Base-by-base conservation (phyloP, 1,140 invertebrate genomes). In the Hylaeus volcanicus region DNA sequence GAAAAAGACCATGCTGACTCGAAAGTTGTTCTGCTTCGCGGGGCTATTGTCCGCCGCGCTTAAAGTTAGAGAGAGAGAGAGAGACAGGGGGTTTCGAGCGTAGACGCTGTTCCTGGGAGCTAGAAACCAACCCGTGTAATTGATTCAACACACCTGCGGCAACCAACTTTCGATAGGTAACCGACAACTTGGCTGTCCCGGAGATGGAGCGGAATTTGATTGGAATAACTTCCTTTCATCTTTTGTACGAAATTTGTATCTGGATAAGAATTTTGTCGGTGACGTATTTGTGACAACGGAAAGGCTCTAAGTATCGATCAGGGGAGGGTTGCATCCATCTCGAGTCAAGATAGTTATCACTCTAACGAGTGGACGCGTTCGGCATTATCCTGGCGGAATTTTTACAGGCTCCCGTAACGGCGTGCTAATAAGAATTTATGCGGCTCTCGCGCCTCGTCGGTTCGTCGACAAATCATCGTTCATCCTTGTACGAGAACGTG, bases 371-470 rank as follows among this genome's bases (percentile, higher is more conserved):
- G 69, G 37, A 61, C 78, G 53, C 37, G 78, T 74, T 74, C 71
- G 45, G 15, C 53, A 58, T 82, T 74, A 70, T 60, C 60, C 60
- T 37, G 63, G n/a, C 56, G 43, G 74, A 84, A 66, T 88, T 88
- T 88, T 89, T 85, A 68, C 71, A 81, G 69, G 64, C 65, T 26
- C 56, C 66, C 79, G 70, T 88, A 85, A 85, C 84, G 83, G 12
- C 76, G 71, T 75, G 82, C 81, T 90, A 90, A 89, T 90, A 89
- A 87, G 88, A 90, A 90, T 88, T 90, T 90, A 90, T 86, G 85
- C 60, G 73, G 74, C 85, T 81, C 74, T 84, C 84, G 76, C 74
- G 84, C 71, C 86, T 88, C 74, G 81, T 76, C 72, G 86, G 41
- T 72, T 66, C 75, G 71, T 76, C 82, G 79, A 75, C 83, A 82